Evolutionary conservation across 1,140 invertebrate genomes (phyloP).

Genomic region (Trachymyrmex septentrionalis): DNA sequence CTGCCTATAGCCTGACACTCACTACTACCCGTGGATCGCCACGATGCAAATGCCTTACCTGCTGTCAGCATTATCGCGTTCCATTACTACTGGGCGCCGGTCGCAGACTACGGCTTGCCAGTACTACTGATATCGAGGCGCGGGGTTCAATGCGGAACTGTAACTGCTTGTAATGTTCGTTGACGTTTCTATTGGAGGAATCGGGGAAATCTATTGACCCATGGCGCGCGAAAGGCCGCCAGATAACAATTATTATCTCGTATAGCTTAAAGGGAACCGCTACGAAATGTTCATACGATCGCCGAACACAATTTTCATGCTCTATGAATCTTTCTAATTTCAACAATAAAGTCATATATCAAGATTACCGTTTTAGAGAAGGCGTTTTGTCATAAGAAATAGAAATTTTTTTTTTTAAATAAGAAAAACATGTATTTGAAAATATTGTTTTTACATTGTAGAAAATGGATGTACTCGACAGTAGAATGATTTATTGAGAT

Average conservation of each 20-base stretch:
- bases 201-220: slow-evolving; percentile 47
- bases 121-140: slow-evolving; percentile 43
- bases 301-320: neutral
- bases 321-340: neutral
- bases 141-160: slow-evolving; percentile 27
- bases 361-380: neutral
- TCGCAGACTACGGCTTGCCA: slow-evolving; percentile 23
- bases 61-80: slow-evolving; percentile 58
- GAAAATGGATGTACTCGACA: neutral
- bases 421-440: neutral
- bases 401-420: neutral
- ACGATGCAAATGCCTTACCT: slow-evolving; percentile 53
- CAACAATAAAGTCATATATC: neutral
- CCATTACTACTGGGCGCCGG: slow-evolving; percentile 36
- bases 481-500: slow-evolving; percentile 65
- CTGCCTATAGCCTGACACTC: slow-evolving; percentile 41
- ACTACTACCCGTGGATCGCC: slow-evolving; percentile 30
- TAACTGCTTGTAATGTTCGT: slow-evolving; percentile 57
- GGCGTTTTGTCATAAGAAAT: neutral
- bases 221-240: neutral
- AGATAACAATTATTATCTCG: slow-evolving; percentile 45
- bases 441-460: slow-evolving; percentile 13
- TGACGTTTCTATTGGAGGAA: slow-evolving; percentile 57
- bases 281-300: neutral
- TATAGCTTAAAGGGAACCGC: slow-evolving; percentile 2